A percentile compares a stretch with the other conserved stretches of the same genome.
Conservation (phyloP, 2,797 vertebrate species). For the Propithecus perrieri region DNA sequence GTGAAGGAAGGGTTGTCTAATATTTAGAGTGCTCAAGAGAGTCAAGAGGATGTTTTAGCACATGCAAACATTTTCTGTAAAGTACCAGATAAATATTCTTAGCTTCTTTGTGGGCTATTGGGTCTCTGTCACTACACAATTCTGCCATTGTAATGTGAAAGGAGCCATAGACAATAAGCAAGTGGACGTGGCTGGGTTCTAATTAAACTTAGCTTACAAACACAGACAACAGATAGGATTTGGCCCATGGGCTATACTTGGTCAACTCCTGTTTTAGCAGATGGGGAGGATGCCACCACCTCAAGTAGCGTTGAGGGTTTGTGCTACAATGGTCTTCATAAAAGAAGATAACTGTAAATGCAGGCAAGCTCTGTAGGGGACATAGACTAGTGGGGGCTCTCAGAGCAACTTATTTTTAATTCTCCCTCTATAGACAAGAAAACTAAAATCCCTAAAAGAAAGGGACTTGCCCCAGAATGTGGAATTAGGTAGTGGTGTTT, state of each 20-base stretch:
- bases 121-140: not conserved
- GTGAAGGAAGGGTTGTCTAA: not conserved
- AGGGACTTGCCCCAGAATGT: not conserved
- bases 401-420: not conserved
- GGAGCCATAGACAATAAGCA: not conserved
- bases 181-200: not conserved
- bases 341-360: not conserved
- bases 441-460: not conserved
- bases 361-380: not conserved
- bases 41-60: not conserved
- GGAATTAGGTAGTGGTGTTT: not conserved
- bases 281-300: not conserved
- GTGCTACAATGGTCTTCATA: not conserved
- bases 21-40: not conserved
- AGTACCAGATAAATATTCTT: not conserved
- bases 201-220: not conserved
- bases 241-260: not conserved
- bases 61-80: not conserved
- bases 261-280: not conserved
- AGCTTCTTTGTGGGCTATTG: not conserved
- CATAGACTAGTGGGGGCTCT: not conserved
- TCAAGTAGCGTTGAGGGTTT: not conserved
- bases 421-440: not conserved
- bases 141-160: not conserved
- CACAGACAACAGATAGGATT: not conserved